Evolutionary conservation across 2,888 invertebrate genomes (phyloP).

Genomic region (Latheticus oryzae): DNA sequence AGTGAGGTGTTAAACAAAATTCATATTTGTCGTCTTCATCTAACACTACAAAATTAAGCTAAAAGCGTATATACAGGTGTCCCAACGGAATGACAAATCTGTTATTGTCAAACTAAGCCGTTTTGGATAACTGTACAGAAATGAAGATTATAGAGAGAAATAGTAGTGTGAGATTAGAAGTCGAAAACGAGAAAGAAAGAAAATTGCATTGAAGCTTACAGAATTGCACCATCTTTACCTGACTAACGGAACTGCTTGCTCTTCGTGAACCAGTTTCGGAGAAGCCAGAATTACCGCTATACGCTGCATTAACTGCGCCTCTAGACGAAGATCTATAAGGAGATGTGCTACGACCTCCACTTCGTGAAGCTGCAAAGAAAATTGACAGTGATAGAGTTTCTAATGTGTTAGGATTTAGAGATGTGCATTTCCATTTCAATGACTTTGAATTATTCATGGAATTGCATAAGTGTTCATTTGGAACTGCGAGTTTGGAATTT

Average conservation of each 20-base stretch:
- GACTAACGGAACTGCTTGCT: constrained; percentile 80
- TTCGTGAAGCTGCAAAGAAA: constrained; percentile 36
- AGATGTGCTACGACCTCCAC: constrained; percentile 69
- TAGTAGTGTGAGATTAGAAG: too few species aligned
- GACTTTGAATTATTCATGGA: constrained; percentile 26
- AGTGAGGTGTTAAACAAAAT: constrained; percentile 51
- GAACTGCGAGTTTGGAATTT: too few species aligned
- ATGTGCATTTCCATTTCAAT: constrained; percentile 19
- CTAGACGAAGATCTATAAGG: constrained; percentile 71
- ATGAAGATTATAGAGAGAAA: too few species aligned
- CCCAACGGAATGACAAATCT: too few species aligned
- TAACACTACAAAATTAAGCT: constrained; percentile 40
- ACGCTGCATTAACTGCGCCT: constrained; percentile 66
- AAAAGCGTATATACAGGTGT: constrained; percentile 20
- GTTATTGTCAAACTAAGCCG: too few species aligned
- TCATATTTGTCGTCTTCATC: constrained; percentile 40
- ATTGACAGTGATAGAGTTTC: constrained; percentile 14
- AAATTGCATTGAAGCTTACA: constrained; percentile 35
- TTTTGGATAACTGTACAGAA: too few species aligned
- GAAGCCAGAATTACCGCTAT: constrained; percentile 64
- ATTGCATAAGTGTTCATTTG: too few species aligned
- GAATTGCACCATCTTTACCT: constrained; percentile 65
- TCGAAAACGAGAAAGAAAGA: constrained; percentile 13
- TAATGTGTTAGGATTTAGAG: constrained; percentile 6
- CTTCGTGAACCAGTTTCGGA: constrained; percentile 74